Percentiles rank a stretch among this genome's conserved stretches.
Conservation (phyloP, 2,888 invertebrate genomes). For the Nowickia ferox region DNA sequence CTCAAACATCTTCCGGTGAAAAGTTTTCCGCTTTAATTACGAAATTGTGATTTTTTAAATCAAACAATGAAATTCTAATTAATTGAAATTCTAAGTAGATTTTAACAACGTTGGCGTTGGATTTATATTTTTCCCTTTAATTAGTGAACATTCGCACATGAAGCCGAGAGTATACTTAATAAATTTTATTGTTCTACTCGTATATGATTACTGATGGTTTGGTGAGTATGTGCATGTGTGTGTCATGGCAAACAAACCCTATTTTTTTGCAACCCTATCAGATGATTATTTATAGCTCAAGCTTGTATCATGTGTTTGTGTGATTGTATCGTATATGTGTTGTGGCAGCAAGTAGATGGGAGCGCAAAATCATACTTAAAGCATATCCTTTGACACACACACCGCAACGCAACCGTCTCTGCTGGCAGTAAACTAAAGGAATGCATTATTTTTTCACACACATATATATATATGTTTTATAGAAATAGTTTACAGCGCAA, state of each 20-base stretch:
- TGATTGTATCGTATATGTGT: not conserved
- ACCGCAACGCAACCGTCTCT: not conserved
- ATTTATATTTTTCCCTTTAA: slow-evolving; percentile 43
- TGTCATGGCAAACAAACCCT: slow-evolving; percentile 27
- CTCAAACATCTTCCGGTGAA: not conserved
- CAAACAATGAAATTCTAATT: slow-evolving; percentile 68
- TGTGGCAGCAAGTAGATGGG: slow-evolving; percentile 10
- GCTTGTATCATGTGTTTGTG: slow-evolving; percentile 5
- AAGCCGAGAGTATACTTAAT: slow-evolving; percentile 29
- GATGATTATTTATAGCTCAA: slow-evolving; percentile 46
- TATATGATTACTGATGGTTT: not conserved
- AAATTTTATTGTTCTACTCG: slow-evolving; percentile 53
- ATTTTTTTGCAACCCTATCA: slow-evolving; percentile 61
- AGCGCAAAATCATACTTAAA: slow-evolving; percentile 23
- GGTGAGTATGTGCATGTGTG: not conserved
- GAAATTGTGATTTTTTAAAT: slow-evolving; percentile 45
- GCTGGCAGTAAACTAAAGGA: not conserved
- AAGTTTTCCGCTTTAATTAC: slow-evolving; percentile 25
- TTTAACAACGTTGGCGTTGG: slow-evolving; percentile 20
- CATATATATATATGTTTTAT: not conserved
- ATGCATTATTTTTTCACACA: not conserved
- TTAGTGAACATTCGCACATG: slow-evolving; percentile 42
- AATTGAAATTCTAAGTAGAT: slow-evolving; percentile 43
- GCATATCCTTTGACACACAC: slow-evolving; percentile 36
- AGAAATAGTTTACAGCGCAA: not conserved